Evolutionary conservation across 2,888 invertebrate species (phyloP).

Genomic region (Agrilus mali): DNA sequence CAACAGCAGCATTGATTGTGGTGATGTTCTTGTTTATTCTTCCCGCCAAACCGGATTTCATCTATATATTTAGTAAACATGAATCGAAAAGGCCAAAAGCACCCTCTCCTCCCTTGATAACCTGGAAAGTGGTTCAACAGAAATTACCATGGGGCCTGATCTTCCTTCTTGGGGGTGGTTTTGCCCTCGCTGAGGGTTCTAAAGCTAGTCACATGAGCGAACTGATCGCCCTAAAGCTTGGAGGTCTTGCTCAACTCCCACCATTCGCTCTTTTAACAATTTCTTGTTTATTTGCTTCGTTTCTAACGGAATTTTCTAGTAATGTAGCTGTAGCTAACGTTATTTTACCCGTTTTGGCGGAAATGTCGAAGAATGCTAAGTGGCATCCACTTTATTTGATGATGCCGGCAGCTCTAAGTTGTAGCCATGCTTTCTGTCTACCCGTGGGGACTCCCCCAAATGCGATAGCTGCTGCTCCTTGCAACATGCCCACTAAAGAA

Average conservation of each 20-base stretch:
- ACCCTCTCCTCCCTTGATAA: slow-evolving; percentile 58
- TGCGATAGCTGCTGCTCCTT: slow-evolving; percentile 80
- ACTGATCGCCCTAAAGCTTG: slow-evolving; percentile 60
- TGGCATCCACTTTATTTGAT: slow-evolving; percentile 83
- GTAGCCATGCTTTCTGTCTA: slow-evolving; percentile 87
- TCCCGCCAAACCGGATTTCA: slow-evolving; percentile 65
- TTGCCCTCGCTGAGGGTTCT: slow-evolving; percentile 80
- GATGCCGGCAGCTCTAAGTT: slow-evolving; percentile 77
- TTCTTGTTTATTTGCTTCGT: slow-evolving; percentile 64
- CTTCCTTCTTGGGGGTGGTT: slow-evolving; percentile 79
- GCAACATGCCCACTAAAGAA: slow-evolving; percentile 64
- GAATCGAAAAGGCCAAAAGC: slow-evolving; percentile 47
- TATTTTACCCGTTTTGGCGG: slow-evolving; percentile 69
- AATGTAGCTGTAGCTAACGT: slow-evolving; percentile 87
- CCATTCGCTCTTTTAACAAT: slow-evolving; percentile 57
- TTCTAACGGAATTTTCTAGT: slow-evolving; percentile 79
- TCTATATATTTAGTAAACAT: slow-evolving; percentile 50
- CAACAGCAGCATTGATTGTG: slow-evolving; percentile 72
- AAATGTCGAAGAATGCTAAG: slow-evolving; percentile 48
- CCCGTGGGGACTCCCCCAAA: slow-evolving; percentile 94
- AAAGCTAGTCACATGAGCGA: slow-evolving; percentile 64
- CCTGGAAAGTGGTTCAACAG: slow-evolving; percentile 74
- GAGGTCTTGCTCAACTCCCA: slow-evolving; percentile 50
- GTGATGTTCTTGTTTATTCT: slow-evolving; percentile 73
- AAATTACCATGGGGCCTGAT: slow-evolving; percentile 87